phyloP scores from a whole-genome alignment of 2,888 invertebrate genomes.

The Fragum whitleyi region DNA sequence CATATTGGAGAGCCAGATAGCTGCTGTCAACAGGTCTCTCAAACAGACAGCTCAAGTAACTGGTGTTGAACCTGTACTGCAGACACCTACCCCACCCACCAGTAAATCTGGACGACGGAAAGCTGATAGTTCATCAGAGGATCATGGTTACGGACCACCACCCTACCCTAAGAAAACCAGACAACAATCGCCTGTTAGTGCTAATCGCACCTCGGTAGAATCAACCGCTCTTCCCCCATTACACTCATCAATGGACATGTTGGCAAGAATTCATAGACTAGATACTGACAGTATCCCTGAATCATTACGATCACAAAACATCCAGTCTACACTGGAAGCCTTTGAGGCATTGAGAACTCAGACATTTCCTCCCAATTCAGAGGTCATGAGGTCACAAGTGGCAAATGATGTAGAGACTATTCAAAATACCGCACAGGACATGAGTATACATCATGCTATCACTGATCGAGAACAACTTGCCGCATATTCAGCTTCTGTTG shows the following conservation, averaged over 20 bases:
- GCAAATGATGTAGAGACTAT: constrained; percentile 54
- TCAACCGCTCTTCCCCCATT: constrained; percentile 51
- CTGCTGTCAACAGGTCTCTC: constrained; percentile 61
- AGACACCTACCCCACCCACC: constrained; percentile 15
- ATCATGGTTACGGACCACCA: constrained; percentile 52
- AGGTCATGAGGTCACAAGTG: constrained; percentile 44
- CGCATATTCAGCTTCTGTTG: constrained; percentile 51
- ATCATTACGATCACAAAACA: constrained; percentile 64
- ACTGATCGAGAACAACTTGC: constrained; percentile 54
- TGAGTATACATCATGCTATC: constrained; percentile 61
- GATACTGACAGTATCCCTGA: constrained; percentile 64
- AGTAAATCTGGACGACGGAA: constrained; percentile 54
- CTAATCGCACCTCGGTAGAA: constrained; percentile 38
- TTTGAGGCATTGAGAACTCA: constrained; percentile 65
- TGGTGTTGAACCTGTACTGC: constrained; percentile 28
- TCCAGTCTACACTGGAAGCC: constrained; percentile 61
- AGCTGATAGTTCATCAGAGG: constrained; percentile 39
- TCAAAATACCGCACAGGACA: constrained; percentile 64
- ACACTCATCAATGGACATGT: constrained; percentile 65
- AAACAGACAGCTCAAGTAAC: constrained; percentile 55
- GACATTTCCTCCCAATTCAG: constrained; percentile 62
- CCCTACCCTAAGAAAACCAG: constrained; percentile 63
- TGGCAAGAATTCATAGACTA: constrained; percentile 60
- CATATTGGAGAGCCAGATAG: constrained; percentile 62
- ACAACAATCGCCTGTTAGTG: constrained; percentile 62